These are phyloP conservation scores for Pristionchus maxplancki DNA, from an alignment of 2,888 invertebrate genomes.

Conservation along the genomic window DNA sequence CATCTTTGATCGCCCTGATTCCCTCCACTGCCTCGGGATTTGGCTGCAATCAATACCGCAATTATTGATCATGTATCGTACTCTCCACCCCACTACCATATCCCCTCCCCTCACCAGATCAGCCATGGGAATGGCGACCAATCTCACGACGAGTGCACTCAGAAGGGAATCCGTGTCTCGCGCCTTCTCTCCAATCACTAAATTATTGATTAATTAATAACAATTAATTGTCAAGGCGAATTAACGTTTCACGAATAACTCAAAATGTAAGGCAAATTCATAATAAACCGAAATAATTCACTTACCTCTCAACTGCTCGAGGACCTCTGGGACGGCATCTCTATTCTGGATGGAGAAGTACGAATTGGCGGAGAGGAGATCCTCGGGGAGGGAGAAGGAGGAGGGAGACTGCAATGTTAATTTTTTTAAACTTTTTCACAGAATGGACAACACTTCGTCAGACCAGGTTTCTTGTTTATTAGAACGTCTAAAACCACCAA, in stretches of 20 bases:
- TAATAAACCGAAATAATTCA: background rate
- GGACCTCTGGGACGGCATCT: conserved; percentile 40
- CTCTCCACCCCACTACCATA: background rate
- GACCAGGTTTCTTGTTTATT: too few relatives aligned
- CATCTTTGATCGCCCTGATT: conserved; percentile 63
- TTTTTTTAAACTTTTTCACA: too few relatives aligned
- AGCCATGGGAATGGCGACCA: conserved; percentile 60
- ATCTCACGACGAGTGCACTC: conserved; percentile 62
- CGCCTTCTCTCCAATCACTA: conserved; percentile 68
- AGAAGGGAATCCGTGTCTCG: conserved; percentile 69
- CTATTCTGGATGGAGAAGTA: conserved; percentile 46
- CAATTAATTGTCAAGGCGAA: background rate
- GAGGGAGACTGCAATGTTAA: background rate
- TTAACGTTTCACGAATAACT: background rate
- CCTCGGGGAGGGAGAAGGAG: conserved; percentile 13
- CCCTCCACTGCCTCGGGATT: conserved; percentile 64
- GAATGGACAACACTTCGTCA: too few relatives aligned
- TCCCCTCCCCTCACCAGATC: background rate
- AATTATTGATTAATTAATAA: background rate
- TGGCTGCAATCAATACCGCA: background rate
- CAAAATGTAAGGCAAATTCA: background rate
- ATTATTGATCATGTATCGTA: background rate
- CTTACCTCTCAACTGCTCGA: conserved; percentile 42
- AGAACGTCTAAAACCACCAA: too few relatives aligned
- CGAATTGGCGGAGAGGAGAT: conserved; percentile 38